Evolutionary conservation across 2,888 invertebrate species (phyloP).

Genomic region (Trileptium ribeirensis): DNA sequence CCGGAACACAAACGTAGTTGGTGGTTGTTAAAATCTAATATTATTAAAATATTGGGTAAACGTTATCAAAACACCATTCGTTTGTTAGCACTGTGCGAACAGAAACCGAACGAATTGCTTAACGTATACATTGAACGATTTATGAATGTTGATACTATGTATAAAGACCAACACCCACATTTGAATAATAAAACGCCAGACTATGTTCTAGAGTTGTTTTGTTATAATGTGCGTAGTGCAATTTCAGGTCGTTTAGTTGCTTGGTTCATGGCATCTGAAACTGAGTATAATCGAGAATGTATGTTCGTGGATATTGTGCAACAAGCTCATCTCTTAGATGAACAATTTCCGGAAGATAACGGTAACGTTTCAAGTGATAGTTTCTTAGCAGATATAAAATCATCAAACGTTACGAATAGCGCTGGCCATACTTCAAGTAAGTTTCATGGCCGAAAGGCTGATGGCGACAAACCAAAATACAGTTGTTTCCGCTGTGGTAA

Average conservation of each 20-base stretch:
- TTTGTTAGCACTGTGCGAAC: background rate
- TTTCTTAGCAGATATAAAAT: background rate
- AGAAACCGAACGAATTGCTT: background rate
- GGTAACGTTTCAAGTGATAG: background rate
- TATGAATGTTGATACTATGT: background rate
- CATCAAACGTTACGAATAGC: background rate
- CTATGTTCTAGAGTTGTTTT: background rate
- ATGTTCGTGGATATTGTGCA: background rate
- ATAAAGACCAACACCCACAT: background rate
- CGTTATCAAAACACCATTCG: background rate
- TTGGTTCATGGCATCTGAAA: background rate
- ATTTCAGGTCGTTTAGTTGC: background rate
- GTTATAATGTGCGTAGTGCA: background rate
- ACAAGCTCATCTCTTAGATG: background rate
- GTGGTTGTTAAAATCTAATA: background rate
- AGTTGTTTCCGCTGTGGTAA: background rate
- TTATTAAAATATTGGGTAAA: background rate
- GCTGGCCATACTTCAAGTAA: background rate
- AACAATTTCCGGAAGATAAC: background rate
- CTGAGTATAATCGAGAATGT: background rate
- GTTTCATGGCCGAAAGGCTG: background rate
- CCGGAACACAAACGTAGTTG: background rate
- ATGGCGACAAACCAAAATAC: background rate
- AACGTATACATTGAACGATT: background rate
- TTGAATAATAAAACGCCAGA: background rate